Base-by-base conservation (phyloP, 2,113 vertebrate genomes). In the Ondatra zibethicus region DNA sequence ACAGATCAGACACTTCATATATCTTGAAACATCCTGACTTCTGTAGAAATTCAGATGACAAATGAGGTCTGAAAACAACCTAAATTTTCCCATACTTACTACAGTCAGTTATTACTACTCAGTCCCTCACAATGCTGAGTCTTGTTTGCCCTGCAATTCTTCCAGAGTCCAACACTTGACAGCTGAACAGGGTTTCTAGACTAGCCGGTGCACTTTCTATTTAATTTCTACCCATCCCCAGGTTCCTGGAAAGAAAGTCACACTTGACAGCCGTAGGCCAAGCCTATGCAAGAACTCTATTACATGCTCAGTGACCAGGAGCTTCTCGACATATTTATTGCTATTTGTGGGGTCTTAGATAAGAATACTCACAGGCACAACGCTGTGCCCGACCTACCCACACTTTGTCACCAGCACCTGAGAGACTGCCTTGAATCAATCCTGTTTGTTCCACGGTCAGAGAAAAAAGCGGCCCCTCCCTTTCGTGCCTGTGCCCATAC, bases 71-170 rank as follows among this genome's bases (percentile, higher is more conserved):
- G 50, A 39, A 29, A n/a, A 29, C 25, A 81, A 66, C 14, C 10
- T 1, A 27, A 2, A 47, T 13, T 13, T 33, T 25, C 6, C 58
- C 58, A 58, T 7, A 58, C 2, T 25, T 33, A 66, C 66, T 8
- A 2, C 3, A 1, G 1, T 14, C 0, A 27, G 27, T 27, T 2
- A 33, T n/a, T 27, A 27, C 33, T 45, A 65, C 29, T 11, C 6
- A 19, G 8, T n/a, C 55, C 47, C 77, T 42, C 12, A 1, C 0
- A 36, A 39, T 31, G 3, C 33, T 7, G 58, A 58, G 39, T 31
- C 52, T 66, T n/a, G 33, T 55, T 58, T 8, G 47, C 16, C 23
- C 29, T n/a, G 19, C 33, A 5, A 58, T 39, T 36, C 50, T 1
- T 10, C 61, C 42, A 89, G 29, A 52, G 31, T 1, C 21, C 29